Conservation (phyloP, 2,113 vertebrate species). For the Rhagologus leucostigma region DNA sequence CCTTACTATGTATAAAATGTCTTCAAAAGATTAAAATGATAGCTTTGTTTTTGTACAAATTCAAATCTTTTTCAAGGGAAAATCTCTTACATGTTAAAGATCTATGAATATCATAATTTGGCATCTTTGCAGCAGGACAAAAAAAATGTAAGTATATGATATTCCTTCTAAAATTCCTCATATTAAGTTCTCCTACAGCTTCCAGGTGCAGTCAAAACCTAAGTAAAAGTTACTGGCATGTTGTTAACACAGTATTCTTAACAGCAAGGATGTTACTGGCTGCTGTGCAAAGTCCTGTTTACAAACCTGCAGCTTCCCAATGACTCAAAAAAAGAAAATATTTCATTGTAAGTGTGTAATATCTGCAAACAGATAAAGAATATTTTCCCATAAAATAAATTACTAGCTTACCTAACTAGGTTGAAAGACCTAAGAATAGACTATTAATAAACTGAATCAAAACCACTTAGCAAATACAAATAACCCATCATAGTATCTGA, state of each 20-base stretch:
- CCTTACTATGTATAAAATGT: constrained; percentile 13
- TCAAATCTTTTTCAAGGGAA: constrained; percentile 5
- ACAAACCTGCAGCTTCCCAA: constrained; percentile 11
- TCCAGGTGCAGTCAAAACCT: background rate
- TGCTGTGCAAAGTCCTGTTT: constrained; percentile 9
- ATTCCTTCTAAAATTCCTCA: background rate
- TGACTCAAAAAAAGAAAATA: background rate
- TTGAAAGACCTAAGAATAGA: background rate
- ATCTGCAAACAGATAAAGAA: background rate
- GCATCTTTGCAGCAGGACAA: background rate
- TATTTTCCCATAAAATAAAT: background rate
- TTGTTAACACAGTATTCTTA: background rate
- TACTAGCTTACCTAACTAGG: background rate
- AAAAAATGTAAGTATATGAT: background rate
- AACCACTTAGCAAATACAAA: background rate
- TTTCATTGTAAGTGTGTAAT: background rate
- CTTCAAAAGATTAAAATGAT: background rate
- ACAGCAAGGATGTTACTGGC: background rate
- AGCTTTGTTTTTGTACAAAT: background rate
- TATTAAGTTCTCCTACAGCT: background rate
- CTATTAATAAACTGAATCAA: background rate
- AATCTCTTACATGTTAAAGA: background rate
- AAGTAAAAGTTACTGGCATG: background rate
- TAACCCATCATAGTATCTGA: background rate
- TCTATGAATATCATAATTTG: background rate